Evolutionary conservation across 2,113 vertebrate species (phyloP).

Genomic region (Gopherus evgoodei): DNA sequence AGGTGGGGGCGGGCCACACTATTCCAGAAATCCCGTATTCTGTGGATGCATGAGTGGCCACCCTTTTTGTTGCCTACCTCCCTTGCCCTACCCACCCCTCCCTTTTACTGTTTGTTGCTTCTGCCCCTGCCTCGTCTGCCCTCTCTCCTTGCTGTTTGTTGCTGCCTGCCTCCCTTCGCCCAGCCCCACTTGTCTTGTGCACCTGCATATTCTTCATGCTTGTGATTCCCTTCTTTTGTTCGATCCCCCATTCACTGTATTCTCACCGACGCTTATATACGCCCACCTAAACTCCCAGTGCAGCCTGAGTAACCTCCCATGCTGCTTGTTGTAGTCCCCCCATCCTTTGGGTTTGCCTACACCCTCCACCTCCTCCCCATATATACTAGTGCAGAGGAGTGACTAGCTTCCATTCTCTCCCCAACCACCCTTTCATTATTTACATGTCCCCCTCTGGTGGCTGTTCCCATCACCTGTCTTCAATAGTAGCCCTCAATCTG

Average conservation of each 20-base stretch:
- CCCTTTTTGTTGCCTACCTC: background rate
- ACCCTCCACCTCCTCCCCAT: background rate
- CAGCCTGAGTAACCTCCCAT: too few relatives aligned
- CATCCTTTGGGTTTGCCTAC: background rate
- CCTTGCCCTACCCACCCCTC: background rate
- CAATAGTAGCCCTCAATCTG: background rate
- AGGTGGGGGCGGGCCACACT: too few relatives aligned
- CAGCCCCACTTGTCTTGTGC: background rate
- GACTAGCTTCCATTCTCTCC: background rate
- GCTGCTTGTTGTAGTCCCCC: too few relatives aligned
- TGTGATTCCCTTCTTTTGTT: background rate
- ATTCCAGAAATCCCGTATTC: background rate
- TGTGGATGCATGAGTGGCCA: background rate
- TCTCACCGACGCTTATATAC: background rate
- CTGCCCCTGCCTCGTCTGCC: background rate
- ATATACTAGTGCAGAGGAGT: background rate
- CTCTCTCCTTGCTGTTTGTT: background rate
- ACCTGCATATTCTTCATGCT: background rate
- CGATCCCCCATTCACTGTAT: background rate
- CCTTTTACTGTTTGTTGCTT: background rate
- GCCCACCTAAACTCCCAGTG: background rate
- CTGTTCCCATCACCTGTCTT: background rate
- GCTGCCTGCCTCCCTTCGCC: background rate
- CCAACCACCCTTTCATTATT: background rate
- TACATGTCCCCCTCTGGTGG: background rate